Conservation (phyloP, 2,113 vertebrate species). For the Alethe diademata region DNA sequence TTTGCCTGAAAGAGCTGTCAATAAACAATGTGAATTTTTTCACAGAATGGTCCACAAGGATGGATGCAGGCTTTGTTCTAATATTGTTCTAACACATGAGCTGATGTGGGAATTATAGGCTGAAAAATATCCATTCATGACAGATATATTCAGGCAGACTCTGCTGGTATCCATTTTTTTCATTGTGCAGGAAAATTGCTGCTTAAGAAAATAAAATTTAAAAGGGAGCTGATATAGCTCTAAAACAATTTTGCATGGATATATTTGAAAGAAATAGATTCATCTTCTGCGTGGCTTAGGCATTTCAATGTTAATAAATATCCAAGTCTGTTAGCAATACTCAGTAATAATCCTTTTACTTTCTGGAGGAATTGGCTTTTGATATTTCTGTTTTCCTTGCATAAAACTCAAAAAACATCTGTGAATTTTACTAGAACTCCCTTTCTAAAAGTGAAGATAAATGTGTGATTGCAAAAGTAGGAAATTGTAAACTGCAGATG, state of each 20-base stretch:
- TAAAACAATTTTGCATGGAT: not conserved
- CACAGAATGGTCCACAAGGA: not conserved
- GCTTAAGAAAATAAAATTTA: not conserved
- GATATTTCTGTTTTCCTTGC: not conserved
- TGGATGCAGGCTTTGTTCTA: not conserved
- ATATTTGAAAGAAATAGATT: not conserved
- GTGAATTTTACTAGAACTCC: not conserved
- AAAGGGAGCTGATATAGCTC: not conserved
- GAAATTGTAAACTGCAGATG: not conserved
- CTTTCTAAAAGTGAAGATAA: not conserved
- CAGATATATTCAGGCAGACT: not conserved
- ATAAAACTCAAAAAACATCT: not conserved
- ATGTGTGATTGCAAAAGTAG: not conserved
- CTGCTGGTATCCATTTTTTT: not conserved
- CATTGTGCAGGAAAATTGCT: not conserved
- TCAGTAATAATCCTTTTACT: not conserved
- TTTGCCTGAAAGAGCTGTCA: not conserved
- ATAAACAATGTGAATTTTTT: not conserved
- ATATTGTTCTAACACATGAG: rapidly evolving
- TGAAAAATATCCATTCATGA: not conserved
- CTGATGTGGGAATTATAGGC: not conserved
- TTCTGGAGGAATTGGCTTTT: not conserved
- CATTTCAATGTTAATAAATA: not conserved
- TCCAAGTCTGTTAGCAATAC: not conserved
- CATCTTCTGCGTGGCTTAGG: not conserved